Evolutionary conservation across 2,888 invertebrate species (phyloP).

Genomic region (Gari tellinella): DNA sequence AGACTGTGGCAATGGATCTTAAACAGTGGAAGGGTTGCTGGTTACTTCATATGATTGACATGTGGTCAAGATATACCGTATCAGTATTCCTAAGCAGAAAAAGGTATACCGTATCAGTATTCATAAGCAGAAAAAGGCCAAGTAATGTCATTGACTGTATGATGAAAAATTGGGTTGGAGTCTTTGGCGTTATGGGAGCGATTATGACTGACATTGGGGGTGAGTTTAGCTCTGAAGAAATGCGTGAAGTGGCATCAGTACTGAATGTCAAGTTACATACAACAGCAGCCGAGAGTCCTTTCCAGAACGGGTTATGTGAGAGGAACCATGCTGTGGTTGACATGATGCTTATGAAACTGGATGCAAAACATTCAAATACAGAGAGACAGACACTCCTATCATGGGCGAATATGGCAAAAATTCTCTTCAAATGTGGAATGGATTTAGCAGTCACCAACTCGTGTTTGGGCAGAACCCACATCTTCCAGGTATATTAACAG

Average conservation of each 20-base stretch:
- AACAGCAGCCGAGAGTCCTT: too few relatives aligned
- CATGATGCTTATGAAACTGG: too few relatives aligned
- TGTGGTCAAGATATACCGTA: constrained; percentile 42
- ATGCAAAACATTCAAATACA: constrained; percentile 22
- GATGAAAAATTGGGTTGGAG: constrained; percentile 51
- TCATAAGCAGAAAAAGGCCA: constrained; percentile 40
- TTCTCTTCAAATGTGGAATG: constrained; percentile 52
- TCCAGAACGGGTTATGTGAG: too few relatives aligned
- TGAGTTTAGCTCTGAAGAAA: constrained; percentile 51
- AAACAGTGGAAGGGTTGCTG: constrained; percentile 27
- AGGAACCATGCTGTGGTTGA: too few relatives aligned
- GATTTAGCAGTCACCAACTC: constrained; percentile 32
- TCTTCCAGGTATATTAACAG: neutral
- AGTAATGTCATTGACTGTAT: constrained; percentile 45
- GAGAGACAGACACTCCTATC: constrained; percentile 18
- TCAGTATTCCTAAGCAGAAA: constrained; percentile 41
- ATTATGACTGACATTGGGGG: constrained; percentile 50
- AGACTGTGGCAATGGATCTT: constrained; percentile 51
- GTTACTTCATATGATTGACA: constrained; percentile 39
- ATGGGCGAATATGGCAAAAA: constrained; percentile 51
- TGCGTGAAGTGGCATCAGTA: constrained; percentile 44
- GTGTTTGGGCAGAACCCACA: too few relatives aligned
- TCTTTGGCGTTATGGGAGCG: constrained; percentile 50
- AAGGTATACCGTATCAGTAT: constrained; percentile 31
- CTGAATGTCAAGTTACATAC: constrained; percentile 31